phyloP scores from a whole-genome alignment of 2,888 invertebrate genomes.

The Cephus runcator region DNA sequence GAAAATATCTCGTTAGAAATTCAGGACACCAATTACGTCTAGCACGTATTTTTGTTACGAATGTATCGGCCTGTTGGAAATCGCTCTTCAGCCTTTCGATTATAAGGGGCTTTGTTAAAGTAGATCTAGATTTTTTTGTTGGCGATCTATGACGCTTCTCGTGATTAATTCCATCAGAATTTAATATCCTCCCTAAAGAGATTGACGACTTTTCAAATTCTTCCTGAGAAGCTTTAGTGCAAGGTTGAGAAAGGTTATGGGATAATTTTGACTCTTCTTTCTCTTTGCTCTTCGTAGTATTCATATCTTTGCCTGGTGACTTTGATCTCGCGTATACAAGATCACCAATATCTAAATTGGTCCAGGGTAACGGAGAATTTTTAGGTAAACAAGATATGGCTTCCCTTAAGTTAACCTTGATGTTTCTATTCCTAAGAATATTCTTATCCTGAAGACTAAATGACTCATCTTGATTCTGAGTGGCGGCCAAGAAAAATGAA shows the following conservation, averaged over 20 bases:
- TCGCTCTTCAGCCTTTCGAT: slow-evolving; percentile 33
- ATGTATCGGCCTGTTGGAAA: slow-evolving; percentile 20
- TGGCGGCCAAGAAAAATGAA: neutral
- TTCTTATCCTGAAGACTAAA: neutral
- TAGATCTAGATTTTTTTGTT: neutral
- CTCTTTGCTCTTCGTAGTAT: neutral
- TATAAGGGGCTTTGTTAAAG: slow-evolving; percentile 21
- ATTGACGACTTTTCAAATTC: neutral
- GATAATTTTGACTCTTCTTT: neutral
- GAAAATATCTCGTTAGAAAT: slow-evolving; percentile 16
- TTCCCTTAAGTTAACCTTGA: neutral
- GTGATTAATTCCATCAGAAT: neutral
- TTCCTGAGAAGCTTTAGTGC: neutral
- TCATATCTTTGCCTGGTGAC: neutral
- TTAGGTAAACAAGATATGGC: neutral
- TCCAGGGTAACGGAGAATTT: neutral
- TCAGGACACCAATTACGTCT: slow-evolving; percentile 28
- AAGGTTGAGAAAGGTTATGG: neutral
- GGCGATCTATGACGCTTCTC: neutral
- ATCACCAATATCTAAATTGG: neutral
- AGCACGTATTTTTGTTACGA: slow-evolving; percentile 9
- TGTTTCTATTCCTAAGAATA: neutral
- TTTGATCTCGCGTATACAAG: neutral
- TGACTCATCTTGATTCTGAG: neutral
- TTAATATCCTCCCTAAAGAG: neutral